phyloP scores from a whole-genome alignment of 1,140 invertebrate species.

The Plectrocnemia conspersa region DNA sequence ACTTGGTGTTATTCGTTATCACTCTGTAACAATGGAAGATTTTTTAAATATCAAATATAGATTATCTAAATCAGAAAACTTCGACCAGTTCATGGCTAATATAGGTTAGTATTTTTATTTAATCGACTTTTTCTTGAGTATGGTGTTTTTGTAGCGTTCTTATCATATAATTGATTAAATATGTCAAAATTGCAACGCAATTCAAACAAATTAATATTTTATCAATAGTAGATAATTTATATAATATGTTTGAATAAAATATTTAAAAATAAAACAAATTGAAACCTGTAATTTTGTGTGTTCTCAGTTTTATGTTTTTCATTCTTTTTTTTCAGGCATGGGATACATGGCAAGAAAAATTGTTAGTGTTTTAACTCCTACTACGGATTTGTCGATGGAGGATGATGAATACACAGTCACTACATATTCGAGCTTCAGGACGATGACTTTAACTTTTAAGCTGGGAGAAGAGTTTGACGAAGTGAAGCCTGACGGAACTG shows the following conservation, averaged over 20 bases:
- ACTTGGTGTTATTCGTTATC: conserved; percentile 7
- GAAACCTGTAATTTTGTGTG: conserved; percentile 11
- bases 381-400: conserved; percentile 63
- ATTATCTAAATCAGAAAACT: conserved; percentile 68
- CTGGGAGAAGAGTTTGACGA: conserved; percentile 81
- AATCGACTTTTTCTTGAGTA: background rate
- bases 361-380: conserved; percentile 67
- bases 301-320: conserved; percentile 26
- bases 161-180: background rate
- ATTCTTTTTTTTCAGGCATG: conserved; percentile 68
- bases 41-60: conserved; percentile 69
- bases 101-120: conserved; percentile 58
- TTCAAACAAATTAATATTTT: background rate
- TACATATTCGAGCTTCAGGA: conserved; percentile 82
- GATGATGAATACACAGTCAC: conserved; percentile 67
- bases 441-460: conserved; percentile 70
- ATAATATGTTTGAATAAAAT: background rate
- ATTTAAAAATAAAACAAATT: background rate
- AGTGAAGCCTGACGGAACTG: conserved; percentile 77
- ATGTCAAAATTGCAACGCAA: background rate
- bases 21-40: conserved; percentile 44
- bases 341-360: conserved; percentile 70
- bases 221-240: background rate
- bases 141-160: background rate
- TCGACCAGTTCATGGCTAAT: conserved; percentile 82